Percentiles rank a stretch among this genome's conserved stretches.
These are phyloP conservation scores for Scaptomyza cyrtandrae DNA, from an alignment of 2,888 invertebrate genomes.

Conservation along the genomic window DNA sequence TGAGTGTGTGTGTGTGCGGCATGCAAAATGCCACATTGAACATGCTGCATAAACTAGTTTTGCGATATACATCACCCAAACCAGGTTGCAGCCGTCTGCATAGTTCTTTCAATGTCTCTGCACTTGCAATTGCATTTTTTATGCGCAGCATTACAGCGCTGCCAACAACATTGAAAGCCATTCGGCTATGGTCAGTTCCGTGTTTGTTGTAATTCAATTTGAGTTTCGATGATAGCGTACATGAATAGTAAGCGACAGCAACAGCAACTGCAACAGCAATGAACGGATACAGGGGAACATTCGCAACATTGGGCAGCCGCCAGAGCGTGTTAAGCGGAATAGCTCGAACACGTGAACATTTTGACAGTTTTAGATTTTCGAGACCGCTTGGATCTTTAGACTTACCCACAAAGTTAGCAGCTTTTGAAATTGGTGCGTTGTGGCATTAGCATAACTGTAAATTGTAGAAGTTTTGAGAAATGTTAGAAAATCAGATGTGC, in stretches of 20 bases:
- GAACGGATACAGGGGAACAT: neutral
- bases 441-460: neutral
- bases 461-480: too few species aligned
- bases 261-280: constrained; percentile 17
- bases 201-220: constrained; percentile 65
- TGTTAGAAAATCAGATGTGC: too few species aligned
- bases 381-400: neutral
- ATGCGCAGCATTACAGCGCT: constrained; percentile 21
- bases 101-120: constrained; percentile 49
- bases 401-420: neutral
- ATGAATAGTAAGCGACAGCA: constrained; percentile 56
- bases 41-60: constrained; percentile 80
- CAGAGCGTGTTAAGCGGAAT: neutral
- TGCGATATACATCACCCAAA: constrained; percentile 74
- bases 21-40: constrained; percentile 16
- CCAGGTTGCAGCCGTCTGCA: constrained; percentile 21
- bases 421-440: neutral
- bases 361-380: neutral
- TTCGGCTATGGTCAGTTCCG: constrained; percentile 50
- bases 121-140: constrained; percentile 66
- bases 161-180: constrained; percentile 34
- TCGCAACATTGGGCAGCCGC: neutral
- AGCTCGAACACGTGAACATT: neutral
- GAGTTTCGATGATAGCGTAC: constrained; percentile 35
- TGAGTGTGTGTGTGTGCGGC: too few species aligned